phyloP scores from a whole-genome alignment of 2,888 invertebrate genomes.

The Tetropium fuscum region DNA sequence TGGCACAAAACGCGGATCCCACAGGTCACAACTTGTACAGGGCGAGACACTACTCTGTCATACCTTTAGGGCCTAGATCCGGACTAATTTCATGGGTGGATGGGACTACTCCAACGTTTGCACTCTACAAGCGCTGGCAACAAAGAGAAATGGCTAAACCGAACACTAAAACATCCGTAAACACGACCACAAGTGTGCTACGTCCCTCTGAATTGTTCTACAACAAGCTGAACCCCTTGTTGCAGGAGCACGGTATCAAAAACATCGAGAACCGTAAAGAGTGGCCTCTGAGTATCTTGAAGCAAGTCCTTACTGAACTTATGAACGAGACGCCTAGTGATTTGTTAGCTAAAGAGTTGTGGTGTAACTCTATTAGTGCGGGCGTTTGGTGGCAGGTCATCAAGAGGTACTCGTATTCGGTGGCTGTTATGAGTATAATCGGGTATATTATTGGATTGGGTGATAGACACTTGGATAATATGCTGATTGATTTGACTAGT shows the following conservation, averaged over 20 bases:
- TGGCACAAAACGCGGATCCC: conserved; percentile 79
- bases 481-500: conserved; percentile 91
- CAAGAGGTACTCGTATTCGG: conserved; percentile 87
- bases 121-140: conserved; percentile 97
- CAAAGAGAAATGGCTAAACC: conserved; percentile 83
- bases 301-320: conserved; percentile 87
- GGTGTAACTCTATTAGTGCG: conserved; percentile 91
- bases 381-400: conserved; percentile 95
- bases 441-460: conserved; percentile 99
- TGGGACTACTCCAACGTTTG: conserved; percentile 94
- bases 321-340: conserved; percentile 92
- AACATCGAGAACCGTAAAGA: conserved; percentile 89
- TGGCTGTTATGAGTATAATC: conserved; percentile 98
- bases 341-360: conserved; percentile 91
- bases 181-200: conserved; percentile 65
- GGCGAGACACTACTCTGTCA: conserved; percentile 97
- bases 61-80: conserved; percentile 91
- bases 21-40: conserved; percentile 69
- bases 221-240: conserved; percentile 86
- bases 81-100: conserved; percentile 99
- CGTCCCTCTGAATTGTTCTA: conserved; percentile 92
- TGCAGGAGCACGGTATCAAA: conserved; percentile 86
- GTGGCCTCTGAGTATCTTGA: conserved; percentile 88
- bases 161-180: conserved; percentile 51
- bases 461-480: conserved; percentile 98